These are phyloP conservation scores for Acromyrmex charruanus DNA, from an alignment of 1,140 invertebrate genomes.

Conservation along the genomic window DNA sequence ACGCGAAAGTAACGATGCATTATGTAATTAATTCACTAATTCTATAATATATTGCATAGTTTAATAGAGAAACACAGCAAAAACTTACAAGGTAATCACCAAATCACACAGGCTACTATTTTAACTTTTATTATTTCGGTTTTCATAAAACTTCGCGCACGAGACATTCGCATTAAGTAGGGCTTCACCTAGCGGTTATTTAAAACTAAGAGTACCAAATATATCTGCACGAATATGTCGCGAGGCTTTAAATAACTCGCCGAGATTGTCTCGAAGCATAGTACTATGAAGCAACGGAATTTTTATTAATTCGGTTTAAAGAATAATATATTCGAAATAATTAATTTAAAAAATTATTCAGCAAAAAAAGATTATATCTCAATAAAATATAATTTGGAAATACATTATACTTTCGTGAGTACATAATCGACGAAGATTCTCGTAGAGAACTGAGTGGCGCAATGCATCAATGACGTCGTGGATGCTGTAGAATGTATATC, in stretches of 20 bases:
- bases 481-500: constrained; percentile 24
- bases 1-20: background rate
- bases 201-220: constrained; percentile 70
- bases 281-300: background rate
- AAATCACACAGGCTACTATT: constrained; percentile 32
- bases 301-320: background rate
- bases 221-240: constrained; percentile 66
- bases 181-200: constrained; percentile 69
- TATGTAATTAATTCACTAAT: constrained; percentile 33
- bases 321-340: constrained; percentile 5
- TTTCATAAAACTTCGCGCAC: constrained; percentile 52
- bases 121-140: constrained; percentile 14
- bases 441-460: background rate
- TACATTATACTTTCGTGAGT: background rate
- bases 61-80: background rate
- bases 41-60: background rate
- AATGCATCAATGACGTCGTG: constrained; percentile 19
- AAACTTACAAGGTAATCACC: constrained; percentile 58
- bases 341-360: background rate
- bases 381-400: background rate
- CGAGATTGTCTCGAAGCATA: constrained; percentile 47
- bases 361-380: background rate
- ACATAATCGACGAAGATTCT: constrained; percentile 25
- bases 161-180: constrained; percentile 42
- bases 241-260: constrained; percentile 71